phyloP scores from a whole-genome alignment of 1,140 invertebrate species.

The Oncopeltus fasciatus region DNA sequence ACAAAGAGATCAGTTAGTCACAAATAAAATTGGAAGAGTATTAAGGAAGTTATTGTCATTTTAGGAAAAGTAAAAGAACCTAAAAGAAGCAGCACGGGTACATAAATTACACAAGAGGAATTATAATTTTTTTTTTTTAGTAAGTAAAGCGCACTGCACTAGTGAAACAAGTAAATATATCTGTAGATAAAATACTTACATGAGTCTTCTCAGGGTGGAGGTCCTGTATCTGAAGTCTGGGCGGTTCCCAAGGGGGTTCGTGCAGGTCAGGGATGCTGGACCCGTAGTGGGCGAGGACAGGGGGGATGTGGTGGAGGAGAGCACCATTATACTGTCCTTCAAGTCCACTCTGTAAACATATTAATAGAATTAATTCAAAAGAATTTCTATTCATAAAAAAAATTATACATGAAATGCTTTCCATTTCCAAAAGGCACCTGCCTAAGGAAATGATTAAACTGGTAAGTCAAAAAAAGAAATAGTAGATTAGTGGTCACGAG shows the following conservation, averaged over 20 bases:
- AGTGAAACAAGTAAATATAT: background rate
- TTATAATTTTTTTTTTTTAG: too few species aligned
- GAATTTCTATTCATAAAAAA: background rate
- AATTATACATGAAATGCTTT: background rate
- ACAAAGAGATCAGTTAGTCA: too few species aligned
- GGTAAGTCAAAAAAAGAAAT: too few species aligned
- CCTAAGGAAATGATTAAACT: background rate
- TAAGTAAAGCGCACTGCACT: too few species aligned
- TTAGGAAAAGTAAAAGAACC: too few species aligned
- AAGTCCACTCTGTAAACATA: background rate
- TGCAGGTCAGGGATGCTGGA: background rate
- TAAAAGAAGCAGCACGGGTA: too few species aligned
- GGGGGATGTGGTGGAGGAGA: background rate
- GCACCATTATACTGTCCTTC: conserved; percentile 5
- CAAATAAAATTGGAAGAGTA: background rate
- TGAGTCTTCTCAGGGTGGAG: conserved; percentile 16
- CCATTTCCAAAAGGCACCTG: too few species aligned
- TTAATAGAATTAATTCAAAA: background rate
- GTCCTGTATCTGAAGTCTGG: conserved; percentile 3
- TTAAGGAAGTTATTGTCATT: background rate
- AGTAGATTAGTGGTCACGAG: too few species aligned
- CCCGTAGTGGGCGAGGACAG: background rate
- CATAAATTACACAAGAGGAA: too few species aligned
- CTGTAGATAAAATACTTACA: conserved; percentile 7
- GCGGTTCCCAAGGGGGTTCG: background rate